Conservation (phyloP, 2,797 vertebrate species). For the Simalia tracyae region DNA sequence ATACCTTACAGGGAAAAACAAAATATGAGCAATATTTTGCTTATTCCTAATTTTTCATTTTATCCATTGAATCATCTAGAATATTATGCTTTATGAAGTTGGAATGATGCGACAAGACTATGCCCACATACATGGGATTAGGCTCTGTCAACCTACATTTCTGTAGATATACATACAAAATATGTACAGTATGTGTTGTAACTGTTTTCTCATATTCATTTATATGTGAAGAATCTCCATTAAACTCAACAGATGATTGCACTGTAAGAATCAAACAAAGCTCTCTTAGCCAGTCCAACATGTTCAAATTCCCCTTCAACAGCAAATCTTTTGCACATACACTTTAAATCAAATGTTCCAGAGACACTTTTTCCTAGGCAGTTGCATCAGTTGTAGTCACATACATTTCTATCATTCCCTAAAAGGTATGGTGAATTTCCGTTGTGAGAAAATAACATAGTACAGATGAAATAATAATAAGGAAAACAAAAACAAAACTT, state of each 20-base stretch:
- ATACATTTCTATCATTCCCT: neutral
- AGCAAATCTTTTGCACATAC: neutral
- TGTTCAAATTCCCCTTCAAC: neutral
- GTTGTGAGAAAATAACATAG: conserved; percentile 7
- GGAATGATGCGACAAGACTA: neutral
- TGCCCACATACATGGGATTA: neutral
- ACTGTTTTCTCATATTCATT: neutral
- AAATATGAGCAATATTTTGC: neutral
- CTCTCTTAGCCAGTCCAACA: neutral
- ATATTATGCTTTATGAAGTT: neutral
- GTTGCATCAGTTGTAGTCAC: neutral
- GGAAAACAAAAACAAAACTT: neutral
- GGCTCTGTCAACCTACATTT: neutral
- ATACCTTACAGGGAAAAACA: neutral
- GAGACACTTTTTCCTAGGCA: neutral
- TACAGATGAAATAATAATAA: neutral
- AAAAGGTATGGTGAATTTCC: neutral
- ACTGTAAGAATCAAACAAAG: neutral
- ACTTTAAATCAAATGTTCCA: neutral
- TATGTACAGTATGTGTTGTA: neutral
- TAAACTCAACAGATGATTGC: neutral
- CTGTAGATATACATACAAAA: neutral
- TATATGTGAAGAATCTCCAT: neutral
- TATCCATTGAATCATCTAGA: neutral
- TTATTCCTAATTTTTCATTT: neutral